Percentiles rank a stretch among this genome's conserved stretches.
These are phyloP conservation scores for Eolophus roseicapilla DNA, from an alignment of 2,113 vertebrate genomes.

Conservation along the genomic window DNA sequence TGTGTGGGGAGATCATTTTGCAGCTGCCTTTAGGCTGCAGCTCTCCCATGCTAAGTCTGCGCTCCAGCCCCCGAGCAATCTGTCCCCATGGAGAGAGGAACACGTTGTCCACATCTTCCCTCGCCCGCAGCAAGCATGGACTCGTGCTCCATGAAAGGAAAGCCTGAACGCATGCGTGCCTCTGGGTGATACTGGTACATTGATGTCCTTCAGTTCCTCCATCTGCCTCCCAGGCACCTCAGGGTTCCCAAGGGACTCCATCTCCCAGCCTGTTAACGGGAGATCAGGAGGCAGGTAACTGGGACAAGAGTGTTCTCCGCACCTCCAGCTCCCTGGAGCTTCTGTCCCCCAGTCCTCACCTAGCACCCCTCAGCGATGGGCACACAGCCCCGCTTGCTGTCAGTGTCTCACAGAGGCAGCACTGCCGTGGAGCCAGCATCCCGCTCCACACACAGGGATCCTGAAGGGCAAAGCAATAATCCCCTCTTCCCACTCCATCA, in stretches of 20 bases:
- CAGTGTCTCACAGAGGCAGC: no score
- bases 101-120: neutral
- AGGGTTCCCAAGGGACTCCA: neutral
- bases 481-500: neutral
- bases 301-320: neutral
- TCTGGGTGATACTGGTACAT: neutral
- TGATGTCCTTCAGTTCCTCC: neutral
- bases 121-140: neutral
- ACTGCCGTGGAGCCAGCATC: rapidly evolving
- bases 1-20: rapidly evolving
- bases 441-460: neutral
- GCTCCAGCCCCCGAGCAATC: neutral
- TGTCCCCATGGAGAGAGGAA: neutral
- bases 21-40: neutral
- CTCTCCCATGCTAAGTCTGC: neutral
- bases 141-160: neutral
- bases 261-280: neutral
- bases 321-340: neutral
- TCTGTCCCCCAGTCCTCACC: neutral
- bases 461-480: neutral
- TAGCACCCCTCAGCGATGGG: rapidly evolving
- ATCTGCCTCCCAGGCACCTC: neutral
- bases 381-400: rapidly evolving
- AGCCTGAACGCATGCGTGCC: rapidly evolving
- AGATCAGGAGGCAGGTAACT: neutral